These are phyloP conservation scores for Taurulus bubalis DNA, from an alignment of 2,113 vertebrate genomes.

Conservation along the genomic window DNA sequence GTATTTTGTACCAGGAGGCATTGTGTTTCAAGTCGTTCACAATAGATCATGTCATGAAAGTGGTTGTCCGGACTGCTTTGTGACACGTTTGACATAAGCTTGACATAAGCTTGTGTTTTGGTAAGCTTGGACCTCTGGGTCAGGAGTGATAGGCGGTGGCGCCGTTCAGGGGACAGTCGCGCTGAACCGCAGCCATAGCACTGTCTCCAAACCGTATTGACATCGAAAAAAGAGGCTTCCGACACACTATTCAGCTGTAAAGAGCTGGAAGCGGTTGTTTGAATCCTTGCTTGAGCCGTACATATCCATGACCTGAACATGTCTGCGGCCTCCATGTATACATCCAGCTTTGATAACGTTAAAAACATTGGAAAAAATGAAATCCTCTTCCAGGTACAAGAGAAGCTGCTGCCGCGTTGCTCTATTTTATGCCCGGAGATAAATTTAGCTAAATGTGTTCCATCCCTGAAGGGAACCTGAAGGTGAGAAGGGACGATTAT, in stretches of 20 bases:
- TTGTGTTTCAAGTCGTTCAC: no score
- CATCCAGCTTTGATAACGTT: background rate
- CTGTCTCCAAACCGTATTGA: no score
- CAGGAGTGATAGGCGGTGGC: background rate
- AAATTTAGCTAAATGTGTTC: slow-evolving; percentile 25
- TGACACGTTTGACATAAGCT: no score
- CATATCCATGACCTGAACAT: background rate
- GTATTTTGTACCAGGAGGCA: no score
- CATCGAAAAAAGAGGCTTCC: background rate
- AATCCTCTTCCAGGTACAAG: background rate
- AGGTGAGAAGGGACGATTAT: slow-evolving; percentile 29
- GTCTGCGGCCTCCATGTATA: background rate
- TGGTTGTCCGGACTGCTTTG: no score
- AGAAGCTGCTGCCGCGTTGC: background rate
- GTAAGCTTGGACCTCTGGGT: background rate
- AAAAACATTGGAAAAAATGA: background rate
- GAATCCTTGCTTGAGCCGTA: background rate
- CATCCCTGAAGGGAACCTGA: slow-evolving; percentile 48
- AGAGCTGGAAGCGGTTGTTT: background rate
- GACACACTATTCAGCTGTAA: background rate
- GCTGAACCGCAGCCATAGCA: no score
- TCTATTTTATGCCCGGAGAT: slow-evolving; percentile 35
- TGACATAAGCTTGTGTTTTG: no score
- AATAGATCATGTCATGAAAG: no score
- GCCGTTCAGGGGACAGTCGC: no score